Base-by-base conservation (phyloP, 1,140 invertebrate species). In the Caligus rogercresseyi region DNA sequence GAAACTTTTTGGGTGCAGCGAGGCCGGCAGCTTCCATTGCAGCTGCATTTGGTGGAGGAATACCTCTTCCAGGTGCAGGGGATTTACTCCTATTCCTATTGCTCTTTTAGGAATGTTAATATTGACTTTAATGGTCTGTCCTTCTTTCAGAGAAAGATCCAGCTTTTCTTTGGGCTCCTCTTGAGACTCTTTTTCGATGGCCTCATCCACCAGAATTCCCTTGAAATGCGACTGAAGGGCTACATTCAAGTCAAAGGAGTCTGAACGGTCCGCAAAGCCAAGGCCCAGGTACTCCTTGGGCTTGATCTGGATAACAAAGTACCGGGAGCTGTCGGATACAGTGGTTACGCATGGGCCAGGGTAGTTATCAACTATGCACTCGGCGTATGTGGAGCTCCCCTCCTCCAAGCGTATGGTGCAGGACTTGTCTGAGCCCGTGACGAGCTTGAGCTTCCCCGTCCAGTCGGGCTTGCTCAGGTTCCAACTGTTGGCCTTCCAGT, bases 241-340 rank as follows among this genome's bases (percentile, higher is more conserved):
- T 26, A 81, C 79, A 70, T 81, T 80, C n/a, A 82, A 70, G 71
- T 82, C 80, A 71, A 81, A 81, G 2, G 79, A 79, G 69, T 81
- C 80, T n/a, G 76, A 72, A 63, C 79, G 67, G 69, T 81, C 80
- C 51, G 72, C 70, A 71, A 82, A 81, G 24, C 79, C 79, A 64
- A 80, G 74, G 4, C 79, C 79, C 62, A 80, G 76, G 13, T 78
- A 78, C 72, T 56, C 63, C 16, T 65, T 51, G 52, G 14, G 15
- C 11, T 53, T 43, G 15, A 55, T 24, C 25, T 55, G 16, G 19
- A 63, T 63, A 15, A 63, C 61, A 55, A 63, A 63, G 25, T 63
- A 63, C 3, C 61, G 18, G 23, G 18, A 21, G 11, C 51, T 58
- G 24, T 63, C 61, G 11, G 53, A 56, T 20, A 63, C 61, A 18